phyloP scores from a whole-genome alignment of 2,888 invertebrate genomes.

The Periphyllus acericola region DNA sequence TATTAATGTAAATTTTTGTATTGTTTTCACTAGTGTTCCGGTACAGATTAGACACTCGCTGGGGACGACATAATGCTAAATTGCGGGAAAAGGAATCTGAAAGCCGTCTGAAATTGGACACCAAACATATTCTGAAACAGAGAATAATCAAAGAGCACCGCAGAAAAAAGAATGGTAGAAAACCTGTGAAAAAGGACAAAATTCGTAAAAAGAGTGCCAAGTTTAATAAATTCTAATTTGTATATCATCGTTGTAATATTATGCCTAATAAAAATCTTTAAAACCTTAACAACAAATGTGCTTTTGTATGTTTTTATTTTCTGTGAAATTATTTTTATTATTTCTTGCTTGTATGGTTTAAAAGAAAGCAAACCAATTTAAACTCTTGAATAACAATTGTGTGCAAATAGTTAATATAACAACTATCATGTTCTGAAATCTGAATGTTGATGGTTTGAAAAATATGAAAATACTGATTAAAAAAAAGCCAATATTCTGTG shows the following conservation, averaged over 20 bases:
- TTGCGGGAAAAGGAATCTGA: slow-evolving; percentile 71
- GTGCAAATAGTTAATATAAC: too few species aligned
- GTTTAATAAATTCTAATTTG: slow-evolving; percentile 63
- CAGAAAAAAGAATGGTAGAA: slow-evolving; percentile 63
- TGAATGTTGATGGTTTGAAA: too few species aligned
- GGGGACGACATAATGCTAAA: slow-evolving; percentile 83
- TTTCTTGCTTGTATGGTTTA: too few species aligned
- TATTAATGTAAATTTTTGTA: not conserved
- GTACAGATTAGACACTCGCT: slow-evolving; percentile 72
- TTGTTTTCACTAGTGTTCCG: slow-evolving; percentile 60
- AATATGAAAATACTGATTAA: too few species aligned
- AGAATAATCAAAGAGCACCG: slow-evolving; percentile 64
- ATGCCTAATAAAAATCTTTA: not conserved
- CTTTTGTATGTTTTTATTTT: too few species aligned
- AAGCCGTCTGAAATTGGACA: slow-evolving; percentile 64
- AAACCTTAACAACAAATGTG: too few species aligned
- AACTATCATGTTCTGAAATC: too few species aligned
- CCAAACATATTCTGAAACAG: slow-evolving; percentile 65
- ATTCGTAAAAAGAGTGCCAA: slow-evolving; percentile 63
- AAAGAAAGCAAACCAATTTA: too few species aligned
- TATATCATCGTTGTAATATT: not conserved
- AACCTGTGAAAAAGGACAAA: slow-evolving; percentile 64
- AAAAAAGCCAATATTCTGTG: too few species aligned
- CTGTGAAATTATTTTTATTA: too few species aligned
- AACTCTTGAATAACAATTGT: too few species aligned